Percentiles rank a stretch among this genome's conserved stretches.
Conservation (phyloP, 2,888 invertebrate genomes). For the Oligia strigilis region DNA sequence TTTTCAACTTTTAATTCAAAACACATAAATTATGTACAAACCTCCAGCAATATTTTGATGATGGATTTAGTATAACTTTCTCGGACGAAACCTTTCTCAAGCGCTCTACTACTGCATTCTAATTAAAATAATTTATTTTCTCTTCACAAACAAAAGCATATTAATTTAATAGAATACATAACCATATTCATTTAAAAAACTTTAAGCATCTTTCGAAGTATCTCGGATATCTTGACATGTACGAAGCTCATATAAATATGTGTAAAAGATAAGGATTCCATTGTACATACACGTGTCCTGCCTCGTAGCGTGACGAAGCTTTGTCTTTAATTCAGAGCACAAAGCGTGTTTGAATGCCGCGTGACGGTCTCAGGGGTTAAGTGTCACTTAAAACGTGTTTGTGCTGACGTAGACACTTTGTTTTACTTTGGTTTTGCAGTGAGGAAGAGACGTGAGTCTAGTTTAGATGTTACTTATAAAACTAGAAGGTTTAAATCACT, state of each 20-base stretch:
- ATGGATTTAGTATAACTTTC: not conserved
- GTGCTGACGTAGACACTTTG: constrained; percentile 12
- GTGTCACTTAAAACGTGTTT: constrained; percentile 43
- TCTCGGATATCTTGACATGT: not conserved
- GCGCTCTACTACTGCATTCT: not conserved
- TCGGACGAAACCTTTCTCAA: not conserved
- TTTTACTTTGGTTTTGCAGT: constrained; percentile 9
- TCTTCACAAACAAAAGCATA: too few relatives aligned
- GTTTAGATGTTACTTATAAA: not conserved
- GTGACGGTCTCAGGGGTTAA: constrained; percentile 31
- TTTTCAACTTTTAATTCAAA: not conserved
- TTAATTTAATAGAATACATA: too few relatives aligned
- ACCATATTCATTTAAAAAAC: too few relatives aligned
- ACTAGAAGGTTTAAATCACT: not conserved
- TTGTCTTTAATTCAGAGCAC: constrained; percentile 19
- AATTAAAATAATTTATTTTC: too few relatives aligned
- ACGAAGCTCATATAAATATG: not conserved
- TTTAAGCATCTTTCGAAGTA: too few relatives aligned
- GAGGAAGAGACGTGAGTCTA: not conserved
- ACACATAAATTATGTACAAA: not conserved
- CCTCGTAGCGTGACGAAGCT: constrained; percentile 11
- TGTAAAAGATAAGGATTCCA: not conserved
- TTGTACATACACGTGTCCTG: constrained; percentile 13
- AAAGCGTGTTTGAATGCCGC: constrained; percentile 31
- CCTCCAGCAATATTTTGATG: not conserved